Evolutionary conservation across 2,113 vertebrate species (phyloP), one percentile per base, ranked within the genome.

Genomic region (Trinectes maculatus): DNA sequence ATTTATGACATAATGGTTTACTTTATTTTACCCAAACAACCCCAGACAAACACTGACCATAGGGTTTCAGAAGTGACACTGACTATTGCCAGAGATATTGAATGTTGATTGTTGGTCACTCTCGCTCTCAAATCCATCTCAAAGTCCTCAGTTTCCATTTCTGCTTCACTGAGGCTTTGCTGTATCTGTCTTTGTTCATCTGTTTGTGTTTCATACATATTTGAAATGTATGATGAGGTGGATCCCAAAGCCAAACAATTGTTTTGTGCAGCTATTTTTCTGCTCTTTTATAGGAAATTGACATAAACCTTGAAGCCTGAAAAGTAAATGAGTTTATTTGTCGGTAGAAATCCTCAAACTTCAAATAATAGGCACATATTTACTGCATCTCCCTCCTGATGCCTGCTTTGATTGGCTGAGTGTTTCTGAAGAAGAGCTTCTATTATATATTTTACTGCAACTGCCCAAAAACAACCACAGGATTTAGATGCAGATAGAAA

Each of bases 401-500:
- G 66, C 58, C 76, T 77, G 46, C 72, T 72, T 82, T 83, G 73
- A 87, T 52, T 52, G 78, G 18, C 37, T 58, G 52, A 33, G 36
- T 42, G 22, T 71, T 81, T 73, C 31, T 63, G n/a, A 49, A 79
- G 34, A 57, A 43, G 46, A 66, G 52, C 47, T 80, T 82, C 65
- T 83, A 74, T 74, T 80, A 59, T 66, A 61, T 61, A 59, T 84
- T 79, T 83, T 42, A 24, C 39, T 56, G 61, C 70, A 70, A 64
- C 84, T 63, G 47, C 55, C 55, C 44, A 77, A 60, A 74, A 56
- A 81, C 66, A 82, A 78, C 71, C 29, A 13, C 55, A 66, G 71
- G 64, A 81, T 68, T 79, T 79, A 78, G 77, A 89, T 77, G 61
- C 59, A 82, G 79, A 87, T 79, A 67, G 55, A 71, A 79, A 85